Evolutionary conservation across 2,888 invertebrate genomes (phyloP), one percentile per base, ranked within the genome.

Genomic region (Andrena camellia): DNA sequence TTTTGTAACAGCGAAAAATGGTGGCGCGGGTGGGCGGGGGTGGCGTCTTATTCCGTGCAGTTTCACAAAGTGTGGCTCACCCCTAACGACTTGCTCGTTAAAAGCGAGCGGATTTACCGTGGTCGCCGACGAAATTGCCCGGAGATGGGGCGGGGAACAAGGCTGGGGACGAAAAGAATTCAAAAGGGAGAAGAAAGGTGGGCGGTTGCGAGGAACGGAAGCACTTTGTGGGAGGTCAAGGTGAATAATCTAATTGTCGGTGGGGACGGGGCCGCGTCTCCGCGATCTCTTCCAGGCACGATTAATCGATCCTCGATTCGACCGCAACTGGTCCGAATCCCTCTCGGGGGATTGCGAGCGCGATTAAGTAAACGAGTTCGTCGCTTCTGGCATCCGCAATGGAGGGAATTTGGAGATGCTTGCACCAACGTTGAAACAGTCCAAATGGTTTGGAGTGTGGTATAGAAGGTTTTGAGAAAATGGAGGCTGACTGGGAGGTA

Each of bases 51-150:
- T 73, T 78, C 85, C 81, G 69, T 69, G 70, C 72, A 66, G 84
- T 72, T 81, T 81, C 73, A 59, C 85, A 75, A 75, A 78, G 84
- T 81, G 81, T 68, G 81, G 72, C 84, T 84, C 57, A 63, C 74
- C 75, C 67, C 78, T 81, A 85, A 84, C 81, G 84, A 78, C 72
- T 70, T 67, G 77, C 78, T 84, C 84, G 84, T 85, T 85, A 85
- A 85, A 78, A 31, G 52, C 52, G 69, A 54, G 26, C 73, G 72
- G 73, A 81, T 85, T 83, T 84, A 68, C 62, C 35, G 64, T 71
- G 67, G 72, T 64, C n/a, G 63, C 59, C 77, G 29, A 50, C 42
- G 76, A 68, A 78, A 74, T 78, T 70, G 68, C 77, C 52, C 60
- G 73, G 71, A 70, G 83, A 75, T 48, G 66, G 75, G 60, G 67